Base-by-base conservation (phyloP, 2,113 vertebrate species). In the Choloepus hoffmanni region DNA sequence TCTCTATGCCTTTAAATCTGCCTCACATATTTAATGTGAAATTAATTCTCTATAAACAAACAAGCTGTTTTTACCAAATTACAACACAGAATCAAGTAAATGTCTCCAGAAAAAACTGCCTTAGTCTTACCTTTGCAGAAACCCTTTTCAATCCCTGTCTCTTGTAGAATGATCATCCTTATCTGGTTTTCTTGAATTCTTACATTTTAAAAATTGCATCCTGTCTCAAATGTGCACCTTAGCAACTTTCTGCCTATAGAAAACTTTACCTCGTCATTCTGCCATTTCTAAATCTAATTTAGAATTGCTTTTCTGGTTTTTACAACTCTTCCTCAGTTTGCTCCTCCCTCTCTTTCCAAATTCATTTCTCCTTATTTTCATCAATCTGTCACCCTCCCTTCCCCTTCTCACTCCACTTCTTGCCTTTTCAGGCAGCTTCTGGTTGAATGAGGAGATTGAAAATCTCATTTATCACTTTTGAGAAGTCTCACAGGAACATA, bases 251-350 rank as follows among this genome's bases (percentile, higher is more conserved):
- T 86, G 89, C 89, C 68, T 45, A 19, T 63, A 94, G 95, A 91
- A 93, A 97, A 68, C 79, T 48, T 82, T 65, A 70, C 83, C 74
- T 53, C 96, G 95, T 89, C 95, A 77, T 84, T 76, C 94, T 94
- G 91, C 86, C 95, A 93, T 84, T 84, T 97, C 95, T 94, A 96
- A 96, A 94, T 95, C 88, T 58, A 94, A 96, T 94, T 96, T 92
- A 94, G 95, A 96, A 97, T 92, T 92, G 96, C 92, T 96, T 97
- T 97, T 96, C 91, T 93, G 95, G 86, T 92, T 96, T 96, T 95
- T 97, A 96, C 95, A 95, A 95, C 95, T 96, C 97, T 96, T 89
- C 87, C 36, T 93, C 3, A 9, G 73, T 85, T 89, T 92, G 85
- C 96, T 95, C 95, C 94, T 72, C 95, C 95, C 40, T 92, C 43